Base-by-base conservation (phyloP, 2,888 invertebrate genomes). In the Melieria omissa region DNA sequence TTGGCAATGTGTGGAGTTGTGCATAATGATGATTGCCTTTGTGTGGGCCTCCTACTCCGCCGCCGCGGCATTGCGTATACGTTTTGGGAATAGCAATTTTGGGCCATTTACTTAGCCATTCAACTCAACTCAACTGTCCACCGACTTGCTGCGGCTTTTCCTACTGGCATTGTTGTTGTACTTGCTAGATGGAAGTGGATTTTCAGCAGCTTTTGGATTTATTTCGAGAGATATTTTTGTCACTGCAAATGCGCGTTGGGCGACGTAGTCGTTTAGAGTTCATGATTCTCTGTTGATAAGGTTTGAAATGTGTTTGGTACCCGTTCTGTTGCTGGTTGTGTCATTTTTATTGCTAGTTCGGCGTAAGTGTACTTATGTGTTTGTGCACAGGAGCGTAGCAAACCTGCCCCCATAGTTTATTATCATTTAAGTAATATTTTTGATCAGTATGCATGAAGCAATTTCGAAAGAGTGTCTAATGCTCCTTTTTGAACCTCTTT, bases 51-150 rank as follows among this genome's bases (percentile, higher is more conserved):
- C 29, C 29, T 29, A 29, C 29, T 29, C 29, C 29, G 29, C 29
- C 29, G 29, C 1, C 29, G 29, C 29, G 29, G 29, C 29, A 29
- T 29, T 29, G 29, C 29, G 29, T 29, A 29, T 29, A 57, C 82
- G 79, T 80, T 81, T 82, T 79, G 75, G 78, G 83, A 83, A 82
- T 82, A 82, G 80, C 82, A 83, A 82, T 82, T 83, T 81, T 81
- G 81, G 79, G 78, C 78, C 79, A 82, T 80, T 83, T 80, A 78
- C 78, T 79, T 78, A 71, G 75, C n/a, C 57, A 55, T 41, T 69
- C 62, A n/a, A 41, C 42, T 62, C 46, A 60, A 3, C 12, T 47
- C 41, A 42, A 46, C 46, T 61, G 49, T 29, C 44, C 61, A 54
- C 54, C 44, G 46, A 61, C 10, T 44, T 61, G 12, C 2, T 12